Evolutionary conservation across 37 sponge, comb jelly and placozoan species (phyloP).

Genomic region (Tethya wilhelma): DNA sequence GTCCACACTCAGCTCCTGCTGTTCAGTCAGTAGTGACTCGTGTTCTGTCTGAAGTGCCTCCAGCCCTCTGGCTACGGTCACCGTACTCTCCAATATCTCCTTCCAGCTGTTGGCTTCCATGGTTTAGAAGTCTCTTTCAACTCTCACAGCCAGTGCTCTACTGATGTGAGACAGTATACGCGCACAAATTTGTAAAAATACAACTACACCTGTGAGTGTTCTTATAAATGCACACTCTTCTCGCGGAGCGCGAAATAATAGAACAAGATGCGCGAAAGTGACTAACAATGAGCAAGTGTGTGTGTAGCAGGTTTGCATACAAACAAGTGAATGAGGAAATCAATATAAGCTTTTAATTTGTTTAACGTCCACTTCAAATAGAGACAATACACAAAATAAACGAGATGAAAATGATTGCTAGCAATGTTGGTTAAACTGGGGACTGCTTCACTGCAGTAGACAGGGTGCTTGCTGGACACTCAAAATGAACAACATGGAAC

Average conservation of each 20-base stretch:
- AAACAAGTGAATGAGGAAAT: too few relatives aligned
- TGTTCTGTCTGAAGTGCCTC: constrained; percentile 66
- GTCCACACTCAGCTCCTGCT: too few relatives aligned
- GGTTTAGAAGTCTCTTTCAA: neutral
- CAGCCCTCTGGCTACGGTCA: constrained; percentile 32
- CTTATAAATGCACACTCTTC: too few relatives aligned
- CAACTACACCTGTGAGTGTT: too few relatives aligned
- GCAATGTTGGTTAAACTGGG: neutral
- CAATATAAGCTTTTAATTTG: too few relatives aligned
- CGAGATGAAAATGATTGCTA: neutral
- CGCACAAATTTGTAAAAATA: too few relatives aligned
- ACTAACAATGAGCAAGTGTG: too few relatives aligned
- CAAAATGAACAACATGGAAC: constrained; percentile 91
- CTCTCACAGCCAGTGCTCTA: neutral
- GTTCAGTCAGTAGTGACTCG: constrained; percentile 36
- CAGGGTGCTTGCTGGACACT: constrained; percentile 76
- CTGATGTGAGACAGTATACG: too few relatives aligned
- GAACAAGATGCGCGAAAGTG: too few relatives aligned
- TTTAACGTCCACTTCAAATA: too few relatives aligned
- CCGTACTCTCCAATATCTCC: constrained; percentile 30
- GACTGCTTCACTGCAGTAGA: constrained; percentile 15
- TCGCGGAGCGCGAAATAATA: too few relatives aligned
- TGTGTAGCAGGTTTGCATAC: too few relatives aligned
- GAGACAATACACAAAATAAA: neutral
- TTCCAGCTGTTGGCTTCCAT: neutral